Conservation (phyloP, 2,113 vertebrate genomes). For the Pluvialis apricaria region DNA sequence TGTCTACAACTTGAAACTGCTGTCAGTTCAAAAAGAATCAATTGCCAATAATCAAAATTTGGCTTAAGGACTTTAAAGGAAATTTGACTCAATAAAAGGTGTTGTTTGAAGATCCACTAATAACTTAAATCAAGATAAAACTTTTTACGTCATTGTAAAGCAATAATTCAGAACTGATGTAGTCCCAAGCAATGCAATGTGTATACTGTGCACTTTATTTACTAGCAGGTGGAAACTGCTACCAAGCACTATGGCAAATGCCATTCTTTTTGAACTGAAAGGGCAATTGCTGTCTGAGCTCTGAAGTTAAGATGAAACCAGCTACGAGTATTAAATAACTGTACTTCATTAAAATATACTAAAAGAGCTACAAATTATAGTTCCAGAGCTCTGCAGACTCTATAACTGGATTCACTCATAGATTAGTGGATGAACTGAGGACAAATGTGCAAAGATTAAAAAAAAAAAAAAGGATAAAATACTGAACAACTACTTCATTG, state of each 20-base stretch:
- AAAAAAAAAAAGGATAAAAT: neutral
- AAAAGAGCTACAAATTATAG: neutral
- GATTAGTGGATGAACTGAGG: neutral
- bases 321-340: neutral
- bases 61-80: neutral
- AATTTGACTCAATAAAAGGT: neutral
- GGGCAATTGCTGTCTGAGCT: neutral
- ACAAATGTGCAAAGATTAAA: neutral
- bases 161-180: neutral
- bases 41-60: neutral
- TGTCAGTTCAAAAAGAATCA: neutral
- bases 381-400: neutral
- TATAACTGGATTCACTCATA: neutral
- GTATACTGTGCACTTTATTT: neutral
- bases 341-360: neutral
- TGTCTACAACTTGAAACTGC: neutral
- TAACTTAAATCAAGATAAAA: neutral
- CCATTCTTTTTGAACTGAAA: neutral
- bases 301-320: neutral
- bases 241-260: neutral
- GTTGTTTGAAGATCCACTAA: neutral
- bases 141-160: neutral
- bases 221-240: neutral
- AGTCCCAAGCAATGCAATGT: neutral
- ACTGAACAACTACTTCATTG: neutral